phyloP scores from a whole-genome alignment of 2,113 vertebrate species.

The Sprattus sprattus region DNA sequence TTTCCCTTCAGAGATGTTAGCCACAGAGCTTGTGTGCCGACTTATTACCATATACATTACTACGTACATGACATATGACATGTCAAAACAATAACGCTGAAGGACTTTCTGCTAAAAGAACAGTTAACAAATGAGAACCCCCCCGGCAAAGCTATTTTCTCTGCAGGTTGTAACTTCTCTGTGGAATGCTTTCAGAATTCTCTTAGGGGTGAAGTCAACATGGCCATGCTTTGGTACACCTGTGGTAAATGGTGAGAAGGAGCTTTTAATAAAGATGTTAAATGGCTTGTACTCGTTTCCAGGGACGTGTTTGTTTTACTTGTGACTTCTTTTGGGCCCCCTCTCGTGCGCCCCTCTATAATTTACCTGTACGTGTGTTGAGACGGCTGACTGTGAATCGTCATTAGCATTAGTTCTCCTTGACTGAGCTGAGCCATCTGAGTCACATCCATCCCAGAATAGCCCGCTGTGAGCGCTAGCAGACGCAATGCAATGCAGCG shows the following conservation, averaged over 20 bases:
- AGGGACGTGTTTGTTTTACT: background rate
- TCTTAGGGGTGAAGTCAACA: background rate
- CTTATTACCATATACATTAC: background rate
- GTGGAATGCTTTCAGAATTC: background rate
- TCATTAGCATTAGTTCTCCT: slow-evolving; percentile 27
- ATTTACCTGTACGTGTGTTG: slow-evolving; percentile 20
- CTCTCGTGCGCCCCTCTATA: background rate
- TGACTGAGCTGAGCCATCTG: slow-evolving; percentile 14
- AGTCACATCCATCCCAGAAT: slow-evolving; percentile 27
- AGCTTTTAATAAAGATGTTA: background rate
- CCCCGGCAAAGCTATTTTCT: background rate
- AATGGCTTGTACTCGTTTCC: background rate
- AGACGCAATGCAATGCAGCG: background rate
- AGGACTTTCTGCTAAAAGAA: background rate
- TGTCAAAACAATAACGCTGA: background rate
- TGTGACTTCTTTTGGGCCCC: background rate
- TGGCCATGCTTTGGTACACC: background rate
- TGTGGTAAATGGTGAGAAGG: background rate
- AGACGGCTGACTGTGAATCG: slow-evolving; percentile 19
- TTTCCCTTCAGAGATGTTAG: background rate
- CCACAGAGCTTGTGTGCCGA: background rate
- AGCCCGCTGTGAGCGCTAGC: background rate
- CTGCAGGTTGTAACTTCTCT: background rate
- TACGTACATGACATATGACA: background rate
- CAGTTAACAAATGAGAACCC: background rate